Evolutionary conservation across 53 echinoderm and acorn worm genomes (phyloP).

Genomic region (Astropecten irregularis): DNA sequence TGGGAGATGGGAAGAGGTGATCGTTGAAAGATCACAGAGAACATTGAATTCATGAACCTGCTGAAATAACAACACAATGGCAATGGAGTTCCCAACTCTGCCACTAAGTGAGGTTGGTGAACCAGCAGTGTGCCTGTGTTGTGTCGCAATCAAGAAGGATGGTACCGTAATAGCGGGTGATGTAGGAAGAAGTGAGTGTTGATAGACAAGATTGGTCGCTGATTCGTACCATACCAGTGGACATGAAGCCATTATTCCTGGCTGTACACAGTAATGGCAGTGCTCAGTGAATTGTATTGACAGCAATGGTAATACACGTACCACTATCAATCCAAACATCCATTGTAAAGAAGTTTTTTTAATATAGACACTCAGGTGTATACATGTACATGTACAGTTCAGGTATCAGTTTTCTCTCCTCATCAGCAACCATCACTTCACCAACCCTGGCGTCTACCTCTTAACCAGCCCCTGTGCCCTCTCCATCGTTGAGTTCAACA

Average conservation of each 20-base stretch:
- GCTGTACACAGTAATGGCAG: neutral
- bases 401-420: too few relatives aligned
- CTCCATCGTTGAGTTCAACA: too few relatives aligned
- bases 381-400: too few relatives aligned
- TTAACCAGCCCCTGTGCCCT: too few relatives aligned
- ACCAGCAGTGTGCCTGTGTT: neutral
- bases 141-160: slow-evolving; percentile 18
- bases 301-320: neutral
- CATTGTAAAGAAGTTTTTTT: too few relatives aligned
- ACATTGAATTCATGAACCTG: too few relatives aligned
- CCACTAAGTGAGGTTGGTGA: neutral
- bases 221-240: neutral
- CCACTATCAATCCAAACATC: slow-evolving; percentile 4
- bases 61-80: neutral
- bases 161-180: neutral
- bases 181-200: neutral
- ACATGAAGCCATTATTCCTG: neutral
- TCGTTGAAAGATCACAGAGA: too few relatives aligned
- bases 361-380: too few relatives aligned
- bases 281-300: neutral
- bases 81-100: neutral
- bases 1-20: too few relatives aligned
- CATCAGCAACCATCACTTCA: too few relatives aligned
- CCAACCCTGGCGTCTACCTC: too few relatives aligned
- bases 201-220: neutral